Evolutionary conservation across 2,797 vertebrate genomes (phyloP), one percentile per base, ranked within the genome.

Genomic region (Trematomus bernacchii): DNA sequence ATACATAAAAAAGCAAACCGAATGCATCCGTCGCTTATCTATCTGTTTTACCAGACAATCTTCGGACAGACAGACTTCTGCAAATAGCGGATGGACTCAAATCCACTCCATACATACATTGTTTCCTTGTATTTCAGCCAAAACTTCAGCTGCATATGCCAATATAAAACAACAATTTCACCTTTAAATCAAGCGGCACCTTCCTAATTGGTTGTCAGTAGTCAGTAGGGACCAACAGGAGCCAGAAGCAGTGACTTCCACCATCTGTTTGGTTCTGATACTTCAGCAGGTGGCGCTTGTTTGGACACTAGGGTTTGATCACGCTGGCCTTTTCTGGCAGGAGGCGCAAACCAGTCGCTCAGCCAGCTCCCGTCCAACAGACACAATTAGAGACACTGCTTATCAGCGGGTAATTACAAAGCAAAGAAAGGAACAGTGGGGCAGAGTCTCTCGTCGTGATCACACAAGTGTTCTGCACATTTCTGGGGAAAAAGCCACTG

Each of bases 361-460:
- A 66, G 79, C 69, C 66, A 63, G 79, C 73, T 86, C 71, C 72
- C 43, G 30, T 73, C 68, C 72, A 79, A 84, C 83, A 75, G 77
- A 84, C 62, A 62, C 76, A 87, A 87, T 83, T 76, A 84, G 54
- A 68, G 64, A 71, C 50, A 6, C 46, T 9, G 64, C 82, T 83
- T 85, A 81, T 87, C 81, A 72, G 74, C 4, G n/a, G 44, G 66
- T 60, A 43, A 65, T 67, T 73, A 83, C 60, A 68, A 65, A 77
- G 72, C 53, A 50, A 66, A 67, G 51, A 85, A 15, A 76, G 57
- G 62, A 80, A 63, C 71, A 55, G 63, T 19, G 37, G 63, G 74
- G 8, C 51, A 1, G n/a, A 70, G 54, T 18, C 58, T 73, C 75
- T 82, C 70, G 66, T 58, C n/a, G 50, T 19, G 68, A 75, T 81